Base-by-base conservation (phyloP, 2,888 invertebrate genomes). In the Lycaena phlaeas region DNA sequence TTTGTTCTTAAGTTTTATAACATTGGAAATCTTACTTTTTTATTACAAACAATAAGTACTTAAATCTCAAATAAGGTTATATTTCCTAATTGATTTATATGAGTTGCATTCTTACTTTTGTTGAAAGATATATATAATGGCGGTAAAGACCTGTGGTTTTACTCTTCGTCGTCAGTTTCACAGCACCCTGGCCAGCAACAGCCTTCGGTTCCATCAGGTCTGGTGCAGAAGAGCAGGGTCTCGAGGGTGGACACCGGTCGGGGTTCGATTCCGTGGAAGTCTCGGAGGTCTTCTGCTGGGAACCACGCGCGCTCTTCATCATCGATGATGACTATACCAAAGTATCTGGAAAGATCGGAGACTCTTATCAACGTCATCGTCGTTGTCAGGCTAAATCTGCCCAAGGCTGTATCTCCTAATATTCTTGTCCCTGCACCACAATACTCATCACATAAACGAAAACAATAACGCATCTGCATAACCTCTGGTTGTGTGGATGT, bases 281-380 rank as follows among this genome's bases (percentile, higher is more conserved):
- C 95, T 50, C 92, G 91, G 1, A 96, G 85, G 60, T 96, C 96
- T 18, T 92, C 91, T 0, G 92, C 92, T 0, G 96, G 96, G 68
- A 96, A 96, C 96, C 96, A 96, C 3, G 95, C 94, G 51, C 95
- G 92, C 62, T 95, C 95, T 44, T 94, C 92, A 60, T 95, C 95
- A 38, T 94, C 93, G 48, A 96, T 91, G 39, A 96, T 87, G 14
- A 90, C 88, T 48, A 92, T 86, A 43, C 93, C 93, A 58, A 92
- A 90, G 52, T 90, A 87, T 79, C 95, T 95, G 71, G n/a, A 77
- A 69, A 18, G 10, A 11, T n/a, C 45, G 4, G 3, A 10, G 2
- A 31, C 7, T 9, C 5, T 27, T 5, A 2, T 4, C 6, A 27
- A 11, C 27, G 12, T 12, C 1, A 12, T 11, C 27, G 2, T 2